Percentiles rank a stretch among this genome's conserved stretches.
phyloP scores from a whole-genome alignment of 2,888 invertebrate species.

The Polyommatus iphigenia region DNA sequence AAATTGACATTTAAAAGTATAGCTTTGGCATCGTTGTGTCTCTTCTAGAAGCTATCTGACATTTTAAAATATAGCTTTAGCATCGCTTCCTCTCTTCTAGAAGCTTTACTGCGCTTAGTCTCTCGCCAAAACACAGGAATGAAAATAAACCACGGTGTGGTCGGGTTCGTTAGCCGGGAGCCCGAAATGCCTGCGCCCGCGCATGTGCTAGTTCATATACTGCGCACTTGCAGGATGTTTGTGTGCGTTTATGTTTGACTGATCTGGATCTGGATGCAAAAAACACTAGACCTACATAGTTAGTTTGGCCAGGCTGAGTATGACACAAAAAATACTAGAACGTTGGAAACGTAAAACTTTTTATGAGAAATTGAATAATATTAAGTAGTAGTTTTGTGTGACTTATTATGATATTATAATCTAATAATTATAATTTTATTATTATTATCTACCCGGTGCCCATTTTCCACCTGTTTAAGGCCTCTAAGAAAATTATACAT shows the following conservation, averaged over 20 bases:
- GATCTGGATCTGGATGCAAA: not conserved
- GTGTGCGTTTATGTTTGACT: not conserved
- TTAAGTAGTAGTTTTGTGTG: not conserved
- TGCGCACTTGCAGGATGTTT: not conserved
- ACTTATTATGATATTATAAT: no score
- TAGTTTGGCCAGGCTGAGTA: not conserved
- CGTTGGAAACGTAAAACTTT: not conserved
- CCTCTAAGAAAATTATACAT: no score
- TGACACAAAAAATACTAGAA: not conserved
- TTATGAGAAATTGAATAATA: not conserved
- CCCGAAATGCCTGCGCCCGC: conserved; percentile 58
- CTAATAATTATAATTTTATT: no score
- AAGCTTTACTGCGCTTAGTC: conserved; percentile 40
- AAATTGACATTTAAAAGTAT: not conserved
- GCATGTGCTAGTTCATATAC: conserved; percentile 38
- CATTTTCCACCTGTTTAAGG: no score
- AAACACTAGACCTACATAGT: not conserved
- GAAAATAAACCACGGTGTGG: conserved; percentile 57
- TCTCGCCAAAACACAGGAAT: conserved; percentile 59
- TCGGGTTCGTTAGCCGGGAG: conserved; percentile 66
- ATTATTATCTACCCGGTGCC: no score
- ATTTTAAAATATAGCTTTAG: not conserved
- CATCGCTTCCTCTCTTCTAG: conserved; percentile 15
- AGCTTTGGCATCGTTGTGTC: not conserved
- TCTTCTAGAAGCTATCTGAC: conserved; percentile 20